Evolutionary conservation across 2,113 vertebrate genomes (phyloP).

Genomic region (Tamias sibiricus): DNA sequence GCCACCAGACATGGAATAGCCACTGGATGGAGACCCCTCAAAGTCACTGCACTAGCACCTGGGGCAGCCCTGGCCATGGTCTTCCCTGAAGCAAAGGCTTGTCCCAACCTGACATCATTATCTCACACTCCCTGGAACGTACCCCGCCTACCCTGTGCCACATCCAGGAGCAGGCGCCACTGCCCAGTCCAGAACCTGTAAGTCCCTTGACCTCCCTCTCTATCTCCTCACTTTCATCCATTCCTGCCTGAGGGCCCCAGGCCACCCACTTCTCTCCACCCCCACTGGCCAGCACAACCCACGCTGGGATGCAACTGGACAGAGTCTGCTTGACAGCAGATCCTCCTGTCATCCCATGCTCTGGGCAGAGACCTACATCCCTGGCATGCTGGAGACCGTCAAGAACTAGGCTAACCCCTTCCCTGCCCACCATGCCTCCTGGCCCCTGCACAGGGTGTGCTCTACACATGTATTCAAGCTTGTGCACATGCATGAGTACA

Average conservation of each 20-base stretch:
- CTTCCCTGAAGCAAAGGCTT: background rate
- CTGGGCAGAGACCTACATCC: background rate
- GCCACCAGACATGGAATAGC: background rate
- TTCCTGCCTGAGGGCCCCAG: background rate
- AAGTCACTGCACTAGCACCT: background rate
- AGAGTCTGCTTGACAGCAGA: background rate
- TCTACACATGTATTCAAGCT: accelerated
- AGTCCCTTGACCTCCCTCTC: background rate
- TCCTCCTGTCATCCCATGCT: background rate
- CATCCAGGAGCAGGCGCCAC: background rate
- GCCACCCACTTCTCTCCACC: background rate
- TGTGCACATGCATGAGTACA: no score
- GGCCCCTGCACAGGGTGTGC: accelerated
- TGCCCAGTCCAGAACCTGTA: background rate
- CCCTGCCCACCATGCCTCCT: no score
- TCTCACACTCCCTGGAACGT: background rate
- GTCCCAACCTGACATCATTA: background rate
- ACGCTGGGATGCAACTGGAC: background rate
- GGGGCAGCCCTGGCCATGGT: background rate
- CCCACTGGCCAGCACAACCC: background rate
- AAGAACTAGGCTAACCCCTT: no score
- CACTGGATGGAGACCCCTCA: no score
- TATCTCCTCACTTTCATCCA: background rate
- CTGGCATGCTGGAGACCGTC: background rate
- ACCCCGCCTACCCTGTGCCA: background rate